Base-by-base conservation (phyloP, 2,888 invertebrate species). In the Zaprionus bogoriensis region DNA sequence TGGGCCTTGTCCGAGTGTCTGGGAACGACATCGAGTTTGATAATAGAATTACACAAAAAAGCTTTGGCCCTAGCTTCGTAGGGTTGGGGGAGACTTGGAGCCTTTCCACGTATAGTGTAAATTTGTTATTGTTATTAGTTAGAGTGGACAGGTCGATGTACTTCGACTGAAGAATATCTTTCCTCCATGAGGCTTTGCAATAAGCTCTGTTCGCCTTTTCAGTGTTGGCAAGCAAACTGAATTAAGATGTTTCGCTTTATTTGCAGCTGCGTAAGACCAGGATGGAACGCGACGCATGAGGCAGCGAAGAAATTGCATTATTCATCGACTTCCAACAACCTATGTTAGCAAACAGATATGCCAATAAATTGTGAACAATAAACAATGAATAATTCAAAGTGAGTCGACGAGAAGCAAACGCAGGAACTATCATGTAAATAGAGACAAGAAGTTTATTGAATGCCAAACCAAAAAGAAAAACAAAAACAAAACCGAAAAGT, bases 311-410 rank as follows among this genome's bases (percentile, higher is more conserved):
- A 42, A 1, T 27, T 69, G 52, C 64, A 71, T 69, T 52, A 74
- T 53, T 69, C 50, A 60, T 53, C 19, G 30, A 46, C 65, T 69
- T 74, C 53, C 71, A 68, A 41, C 59, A 38, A 52, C 42, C 54
- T 27, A 53, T 66, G 39, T 51, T 22, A 53, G 55, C 20, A 32
- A 55, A 55, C 41, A 41, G 30, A 70, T 42, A 57, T 65, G 55
- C 74, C 72, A 72, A 70, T 36, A 22, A 55, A 53, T 53, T 66
- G 59, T 47, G 51, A 46, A 59, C 51, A 36, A 57, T 45, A 64
- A 64, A 39, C 51, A 65, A 74, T 60, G 60, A 72, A 69, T 70
- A 53, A 70, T 74, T 65, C 53, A 65, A 46, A 4, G 30, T 19
- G 7, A 46, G 28, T 25, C 9, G 3, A 41, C 10, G 25, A 47